phyloP scores from a whole-genome alignment of 37 sponge, comb jelly and placozoan genomes.

The Oopsacas minuta region DNA sequence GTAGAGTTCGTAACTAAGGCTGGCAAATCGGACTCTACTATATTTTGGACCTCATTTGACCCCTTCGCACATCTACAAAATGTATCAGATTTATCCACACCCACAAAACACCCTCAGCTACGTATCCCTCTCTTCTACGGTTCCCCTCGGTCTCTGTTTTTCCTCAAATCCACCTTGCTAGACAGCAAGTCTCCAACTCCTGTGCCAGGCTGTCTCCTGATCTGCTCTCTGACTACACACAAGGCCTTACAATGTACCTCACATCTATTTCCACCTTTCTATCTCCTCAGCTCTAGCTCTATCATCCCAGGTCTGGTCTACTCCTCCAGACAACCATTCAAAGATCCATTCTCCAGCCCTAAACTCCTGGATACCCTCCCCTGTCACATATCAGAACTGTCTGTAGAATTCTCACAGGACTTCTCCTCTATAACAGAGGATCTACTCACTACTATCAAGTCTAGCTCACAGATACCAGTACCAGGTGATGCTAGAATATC shows the following conservation, averaged over 20 bases:
- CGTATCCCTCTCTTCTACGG: slow-evolving; percentile 38
- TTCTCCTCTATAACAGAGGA: not conserved
- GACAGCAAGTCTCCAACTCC: slow-evolving; percentile 20
- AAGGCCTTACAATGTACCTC: slow-evolving; percentile 21
- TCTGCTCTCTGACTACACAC: slow-evolving; percentile 30
- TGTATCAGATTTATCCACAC: not conserved
- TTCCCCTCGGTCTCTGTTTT: slow-evolving; percentile 30
- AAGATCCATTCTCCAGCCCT: not conserved
- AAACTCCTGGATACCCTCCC: slow-evolving; percentile 12
- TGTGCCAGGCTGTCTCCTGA: slow-evolving; percentile 48
- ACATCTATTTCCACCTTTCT: slow-evolving; percentile 30
- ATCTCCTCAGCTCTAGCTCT: slow-evolving; percentile 26
- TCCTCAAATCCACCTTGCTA: slow-evolving; percentile 22
- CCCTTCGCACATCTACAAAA: not conserved
- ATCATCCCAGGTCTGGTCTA: slow-evolving; percentile 34
- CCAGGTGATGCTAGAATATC: not conserved
- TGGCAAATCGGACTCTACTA: not conserved
- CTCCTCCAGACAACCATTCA: slow-evolving; percentile 26
- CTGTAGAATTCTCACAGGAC: not conserved
- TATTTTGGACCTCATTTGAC: not conserved
- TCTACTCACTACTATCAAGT: not conserved
- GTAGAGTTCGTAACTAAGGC: not conserved
- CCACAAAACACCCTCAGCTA: not conserved
- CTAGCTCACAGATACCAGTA: not conserved
- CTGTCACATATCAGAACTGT: not conserved